Base-by-base conservation (phyloP, 2,797 vertebrate species). In the Morus bassanus region DNA sequence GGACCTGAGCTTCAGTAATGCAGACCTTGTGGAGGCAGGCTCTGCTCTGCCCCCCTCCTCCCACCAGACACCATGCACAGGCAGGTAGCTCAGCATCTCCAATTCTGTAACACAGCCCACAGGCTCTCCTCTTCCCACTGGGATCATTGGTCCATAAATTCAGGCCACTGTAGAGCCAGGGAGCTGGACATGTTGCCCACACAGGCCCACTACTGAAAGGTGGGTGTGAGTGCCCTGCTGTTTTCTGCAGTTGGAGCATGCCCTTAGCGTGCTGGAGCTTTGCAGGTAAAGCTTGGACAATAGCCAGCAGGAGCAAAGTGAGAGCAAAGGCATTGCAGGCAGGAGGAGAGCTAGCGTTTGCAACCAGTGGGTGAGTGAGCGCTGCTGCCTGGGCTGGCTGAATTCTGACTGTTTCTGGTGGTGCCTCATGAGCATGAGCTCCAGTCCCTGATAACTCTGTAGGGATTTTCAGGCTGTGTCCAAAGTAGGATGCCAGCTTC, bases 101-200 rank as follows among this genome's bases (percentile, higher is more conserved):
- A 0, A 0, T 24, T 67, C 23, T 57, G 63, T 76, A 41, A 22
- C 19, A 10, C 28, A 23, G 73, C 46, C 31, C 5, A 0, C 5
- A 35, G 33, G 37, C 54, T 69, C 45, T 18, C 30, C 18, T 74
- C 50, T 81, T 85, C 28, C 41, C 61, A 18, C 31, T 41, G 74
- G 57, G 15, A 63, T 51, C n/a, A 31, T 25, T 11, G 23, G 53
- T 46, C 46, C 35, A 14, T 51, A 67, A 63, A 33, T 74, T 84
- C 60, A 79, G 94, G 63, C 61, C 8, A 6, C 25, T 37, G 28
- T 85, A 0, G 41, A 76, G 51, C 45, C 27, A 31, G 67, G 37
- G 69, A 82, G 46, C 35, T 63, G 59, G 43, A n/a, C 53, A 41
- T 41, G 39, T 74, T 78, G 45, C 9, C 9, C 33, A 14, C 9